These are phyloP conservation scores for Mellivora capensis DNA, from an alignment of 2,113 vertebrate genomes.

Conservation along the genomic window DNA sequence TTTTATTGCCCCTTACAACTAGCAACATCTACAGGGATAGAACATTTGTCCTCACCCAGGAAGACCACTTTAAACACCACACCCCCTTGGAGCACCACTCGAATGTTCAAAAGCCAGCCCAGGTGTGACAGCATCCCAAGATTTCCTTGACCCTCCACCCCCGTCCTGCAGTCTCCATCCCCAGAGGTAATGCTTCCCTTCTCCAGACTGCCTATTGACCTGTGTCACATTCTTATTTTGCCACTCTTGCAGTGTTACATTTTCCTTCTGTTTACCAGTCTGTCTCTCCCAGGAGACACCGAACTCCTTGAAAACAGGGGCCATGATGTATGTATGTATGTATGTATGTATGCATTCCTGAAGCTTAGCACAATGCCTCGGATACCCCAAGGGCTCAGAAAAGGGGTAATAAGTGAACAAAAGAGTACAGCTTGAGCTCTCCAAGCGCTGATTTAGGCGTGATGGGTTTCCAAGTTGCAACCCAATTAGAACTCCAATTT, in stretches of 20 bases:
- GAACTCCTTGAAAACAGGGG: background rate
- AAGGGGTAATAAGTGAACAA: background rate
- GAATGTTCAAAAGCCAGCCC: background rate
- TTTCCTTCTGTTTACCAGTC: background rate
- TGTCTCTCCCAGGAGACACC: background rate
- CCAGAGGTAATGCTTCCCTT: background rate
- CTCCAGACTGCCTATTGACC: background rate
- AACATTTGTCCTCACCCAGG: background rate
- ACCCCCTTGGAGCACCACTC: background rate
- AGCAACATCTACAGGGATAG: background rate
- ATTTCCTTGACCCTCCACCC: background rate
- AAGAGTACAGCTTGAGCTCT: background rate
- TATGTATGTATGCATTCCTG: background rate
- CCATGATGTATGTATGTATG: background rate
- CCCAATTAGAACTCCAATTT: slow-evolving; percentile 73
- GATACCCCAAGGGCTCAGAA: background rate
- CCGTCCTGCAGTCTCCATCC: background rate
- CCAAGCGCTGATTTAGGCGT: background rate
- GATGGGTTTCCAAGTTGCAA: slow-evolving; percentile 64
- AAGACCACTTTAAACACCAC: background rate
- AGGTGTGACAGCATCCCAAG: background rate
- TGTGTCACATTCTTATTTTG: background rate
- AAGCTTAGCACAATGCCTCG: background rate
- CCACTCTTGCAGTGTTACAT: background rate
- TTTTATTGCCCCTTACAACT: background rate